Evolutionary conservation across 2,113 vertebrate species (phyloP).

Genomic region (Passerina amoena): DNA sequence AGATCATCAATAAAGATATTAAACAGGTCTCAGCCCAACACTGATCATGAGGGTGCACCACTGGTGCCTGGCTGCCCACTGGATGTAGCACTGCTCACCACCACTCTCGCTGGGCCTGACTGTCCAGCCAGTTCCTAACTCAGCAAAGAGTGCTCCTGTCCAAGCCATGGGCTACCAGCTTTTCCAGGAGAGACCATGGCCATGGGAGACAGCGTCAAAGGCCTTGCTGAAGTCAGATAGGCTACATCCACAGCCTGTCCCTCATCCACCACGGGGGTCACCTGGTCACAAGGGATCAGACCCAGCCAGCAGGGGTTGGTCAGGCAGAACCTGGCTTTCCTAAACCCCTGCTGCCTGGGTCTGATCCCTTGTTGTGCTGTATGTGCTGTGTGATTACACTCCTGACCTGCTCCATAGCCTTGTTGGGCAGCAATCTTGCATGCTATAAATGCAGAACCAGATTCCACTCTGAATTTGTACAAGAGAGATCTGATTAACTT

Average conservation of each 20-base stretch:
- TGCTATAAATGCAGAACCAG: background rate
- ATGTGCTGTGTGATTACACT: background rate
- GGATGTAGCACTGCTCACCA: background rate
- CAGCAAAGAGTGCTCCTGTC: background rate
- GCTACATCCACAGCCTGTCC: background rate
- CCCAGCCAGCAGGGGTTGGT: background rate
- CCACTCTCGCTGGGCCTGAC: background rate
- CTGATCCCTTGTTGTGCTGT: background rate
- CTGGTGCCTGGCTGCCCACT: background rate
- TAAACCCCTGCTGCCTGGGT: background rate
- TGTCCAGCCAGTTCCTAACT: background rate
- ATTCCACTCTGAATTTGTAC: background rate
- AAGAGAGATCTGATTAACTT: background rate
- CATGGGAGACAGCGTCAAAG: background rate
- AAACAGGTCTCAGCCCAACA: background rate
- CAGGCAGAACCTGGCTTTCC: background rate
- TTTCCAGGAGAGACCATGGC: background rate
- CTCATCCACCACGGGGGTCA: background rate
- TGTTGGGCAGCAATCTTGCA: background rate
- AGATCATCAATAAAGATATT: background rate
- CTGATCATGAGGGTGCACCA: background rate
- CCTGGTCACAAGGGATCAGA: background rate
- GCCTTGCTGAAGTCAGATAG: background rate
- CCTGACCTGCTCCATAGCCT: background rate
- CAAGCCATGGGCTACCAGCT: background rate